These are phyloP conservation scores for Didymodactylos carnosus DNA, from an alignment of 2,888 invertebrate genomes.

Conservation along the genomic window DNA sequence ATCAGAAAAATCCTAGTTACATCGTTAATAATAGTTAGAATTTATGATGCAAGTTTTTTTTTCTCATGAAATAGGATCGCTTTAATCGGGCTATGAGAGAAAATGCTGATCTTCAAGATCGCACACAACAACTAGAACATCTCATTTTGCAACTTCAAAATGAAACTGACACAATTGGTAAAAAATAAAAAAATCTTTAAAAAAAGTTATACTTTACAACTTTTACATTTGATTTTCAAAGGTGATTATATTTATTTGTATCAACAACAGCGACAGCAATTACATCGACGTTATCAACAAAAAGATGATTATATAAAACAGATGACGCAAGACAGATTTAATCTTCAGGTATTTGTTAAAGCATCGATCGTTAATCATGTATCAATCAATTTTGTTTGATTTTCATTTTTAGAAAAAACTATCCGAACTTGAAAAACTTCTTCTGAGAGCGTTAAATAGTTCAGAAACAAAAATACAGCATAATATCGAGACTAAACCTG, in stretches of 20 bases:
- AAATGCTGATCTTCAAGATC: conserved; percentile 62
- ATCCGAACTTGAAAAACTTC: background rate
- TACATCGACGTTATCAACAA: conserved; percentile 65
- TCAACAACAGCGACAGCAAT: conserved; percentile 69
- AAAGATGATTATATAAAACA: conserved; percentile 44
- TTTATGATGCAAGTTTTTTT: background rate
- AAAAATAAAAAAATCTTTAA: conserved; percentile 10
- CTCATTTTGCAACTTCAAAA: conserved; percentile 73
- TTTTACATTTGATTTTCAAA: conserved; percentile 23
- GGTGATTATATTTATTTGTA: conserved; percentile 84
- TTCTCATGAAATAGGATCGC: conserved; percentile 21
- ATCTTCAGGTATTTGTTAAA: background rate
- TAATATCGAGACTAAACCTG: too few species aligned
- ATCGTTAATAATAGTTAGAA: too few species aligned
- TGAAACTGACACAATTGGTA: conserved; percentile 86
- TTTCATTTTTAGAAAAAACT: background rate
- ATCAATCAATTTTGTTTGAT: background rate
- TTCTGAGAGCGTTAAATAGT: background rate
- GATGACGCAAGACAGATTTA: background rate
- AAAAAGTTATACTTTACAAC: background rate
- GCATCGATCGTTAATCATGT: background rate
- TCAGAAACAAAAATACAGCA: background rate
- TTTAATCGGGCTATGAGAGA: conserved; percentile 34
- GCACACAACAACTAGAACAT: conserved; percentile 77
- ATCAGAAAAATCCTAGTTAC: too few species aligned